phyloP scores from a whole-genome alignment of 1,140 invertebrate species.

The Solen grandis region DNA sequence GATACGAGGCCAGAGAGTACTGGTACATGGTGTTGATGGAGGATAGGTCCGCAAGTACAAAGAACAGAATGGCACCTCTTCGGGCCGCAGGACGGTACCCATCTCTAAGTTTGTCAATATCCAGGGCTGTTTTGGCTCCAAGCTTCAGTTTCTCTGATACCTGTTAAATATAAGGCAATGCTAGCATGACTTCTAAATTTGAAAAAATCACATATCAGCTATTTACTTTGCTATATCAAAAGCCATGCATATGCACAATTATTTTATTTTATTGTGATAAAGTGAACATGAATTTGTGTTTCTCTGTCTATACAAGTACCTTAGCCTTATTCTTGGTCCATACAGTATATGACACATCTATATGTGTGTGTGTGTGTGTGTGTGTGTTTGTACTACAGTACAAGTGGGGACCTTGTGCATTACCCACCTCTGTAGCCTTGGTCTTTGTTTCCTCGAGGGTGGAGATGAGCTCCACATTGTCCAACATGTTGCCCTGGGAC shows the following conservation, averaged over 20 bases:
- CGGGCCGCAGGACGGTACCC: constrained; percentile 91
- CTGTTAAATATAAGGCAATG: constrained; percentile 72
- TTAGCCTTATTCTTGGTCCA: too few relatives aligned
- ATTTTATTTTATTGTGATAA: too few relatives aligned
- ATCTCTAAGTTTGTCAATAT: constrained; percentile 91
- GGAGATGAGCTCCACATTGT: constrained; percentile 91
- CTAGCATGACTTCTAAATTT: too few relatives aligned
- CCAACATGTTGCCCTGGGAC: constrained; percentile 93
- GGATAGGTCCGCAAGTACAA: constrained; percentile 92
- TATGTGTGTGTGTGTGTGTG: too few relatives aligned
- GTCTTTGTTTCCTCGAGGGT: constrained; percentile 94
- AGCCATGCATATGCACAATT: too few relatives aligned
- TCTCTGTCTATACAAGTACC: too few relatives aligned
- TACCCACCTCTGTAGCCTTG: constrained; percentile 86
- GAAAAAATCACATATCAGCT: too few relatives aligned
- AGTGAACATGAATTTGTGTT: too few relatives aligned
- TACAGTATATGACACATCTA: too few relatives aligned
- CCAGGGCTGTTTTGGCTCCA: constrained; percentile 86
- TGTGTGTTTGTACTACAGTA: too few relatives aligned
- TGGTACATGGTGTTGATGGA: constrained; percentile 94
- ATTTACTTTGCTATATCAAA: too few relatives aligned
- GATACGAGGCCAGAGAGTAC: constrained; percentile 87
- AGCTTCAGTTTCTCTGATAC: constrained; percentile 87
- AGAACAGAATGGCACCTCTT: constrained; percentile 93
- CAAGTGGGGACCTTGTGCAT: too few relatives aligned